Conservation (phyloP, 2,888 invertebrate genomes). For the Troides oblongomaculatus region DNA sequence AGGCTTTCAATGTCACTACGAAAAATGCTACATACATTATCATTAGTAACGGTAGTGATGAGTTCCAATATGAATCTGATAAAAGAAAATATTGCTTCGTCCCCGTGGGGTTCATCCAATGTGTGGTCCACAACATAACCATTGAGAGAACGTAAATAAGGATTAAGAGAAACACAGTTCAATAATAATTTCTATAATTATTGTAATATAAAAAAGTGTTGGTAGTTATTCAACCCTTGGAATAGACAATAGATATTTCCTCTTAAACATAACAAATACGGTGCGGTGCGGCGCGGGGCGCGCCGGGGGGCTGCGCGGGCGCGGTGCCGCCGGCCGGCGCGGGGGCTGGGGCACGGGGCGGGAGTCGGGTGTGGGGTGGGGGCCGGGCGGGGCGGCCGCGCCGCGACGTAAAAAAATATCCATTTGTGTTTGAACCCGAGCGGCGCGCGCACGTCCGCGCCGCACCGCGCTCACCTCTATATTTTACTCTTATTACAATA, state of each 20-base stretch:
- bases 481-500: constrained; percentile 76
- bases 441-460: constrained; percentile 41
- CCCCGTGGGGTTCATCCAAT: no score
- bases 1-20: no score
- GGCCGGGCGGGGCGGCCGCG: constrained; percentile 37
- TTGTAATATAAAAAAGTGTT: constrained; percentile 81
- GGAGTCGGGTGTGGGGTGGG: constrained; percentile 44
- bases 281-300: constrained; percentile 35
- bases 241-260: constrained; percentile 80
- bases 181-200: constrained; percentile 82
- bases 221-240: constrained; percentile 78
- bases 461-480: constrained; percentile 57
- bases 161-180: constrained; percentile 51
- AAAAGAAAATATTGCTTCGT: no score
- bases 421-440: constrained; percentile 54
- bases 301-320: constrained; percentile 30
- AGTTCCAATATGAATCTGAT: no score
- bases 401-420: constrained; percentile 74
- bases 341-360: constrained; percentile 39
- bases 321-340: constrained; percentile 25
- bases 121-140: no score
- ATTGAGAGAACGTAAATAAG: no score
- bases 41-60: no score
- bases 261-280: constrained; percentile 80
- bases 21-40: no score